Evolutionary conservation across 2,888 invertebrate species (phyloP).

Genomic region (Rapana venosa): DNA sequence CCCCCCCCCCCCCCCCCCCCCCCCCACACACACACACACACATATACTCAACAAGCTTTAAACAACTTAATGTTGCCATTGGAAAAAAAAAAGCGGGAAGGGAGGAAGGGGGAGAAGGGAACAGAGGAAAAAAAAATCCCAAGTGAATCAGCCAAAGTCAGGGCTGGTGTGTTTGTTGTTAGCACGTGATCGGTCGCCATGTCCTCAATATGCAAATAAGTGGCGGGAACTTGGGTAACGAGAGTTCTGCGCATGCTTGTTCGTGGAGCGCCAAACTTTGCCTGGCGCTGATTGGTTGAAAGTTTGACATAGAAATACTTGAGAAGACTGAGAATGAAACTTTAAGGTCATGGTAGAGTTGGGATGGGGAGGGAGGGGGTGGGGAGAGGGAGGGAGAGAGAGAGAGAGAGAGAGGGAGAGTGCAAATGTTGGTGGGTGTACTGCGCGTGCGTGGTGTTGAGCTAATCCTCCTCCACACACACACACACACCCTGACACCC

Average conservation of each 20-base stretch:
- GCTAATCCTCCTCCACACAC: neutral
- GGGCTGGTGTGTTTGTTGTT: neutral
- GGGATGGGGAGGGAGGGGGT: neutral
- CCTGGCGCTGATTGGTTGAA: neutral
- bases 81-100: neutral
- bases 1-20: too few relatives aligned
- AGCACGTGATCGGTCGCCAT: neutral
- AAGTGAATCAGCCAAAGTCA: neutral
- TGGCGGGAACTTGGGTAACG: neutral
- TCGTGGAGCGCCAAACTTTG: neutral
- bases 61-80: neutral
- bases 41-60: too few relatives aligned
- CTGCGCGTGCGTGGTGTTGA: too few relatives aligned
- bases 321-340: neutral
- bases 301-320: neutral
- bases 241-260: neutral
- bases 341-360: neutral
- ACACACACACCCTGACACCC: neutral
- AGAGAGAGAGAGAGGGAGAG: neutral
- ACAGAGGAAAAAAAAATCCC: neutral
- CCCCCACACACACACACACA: too few relatives aligned
- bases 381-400: neutral
- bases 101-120: neutral
- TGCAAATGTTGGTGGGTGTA: too few relatives aligned
- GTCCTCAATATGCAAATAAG: neutral